Percentiles rank a stretch among this genome's conserved stretches.
These are phyloP conservation scores for Aurelia sp. DNA, from an alignment of 30 jellyfish, hydroid and myxozoan genomes.

Conservation along the genomic window DNA sequence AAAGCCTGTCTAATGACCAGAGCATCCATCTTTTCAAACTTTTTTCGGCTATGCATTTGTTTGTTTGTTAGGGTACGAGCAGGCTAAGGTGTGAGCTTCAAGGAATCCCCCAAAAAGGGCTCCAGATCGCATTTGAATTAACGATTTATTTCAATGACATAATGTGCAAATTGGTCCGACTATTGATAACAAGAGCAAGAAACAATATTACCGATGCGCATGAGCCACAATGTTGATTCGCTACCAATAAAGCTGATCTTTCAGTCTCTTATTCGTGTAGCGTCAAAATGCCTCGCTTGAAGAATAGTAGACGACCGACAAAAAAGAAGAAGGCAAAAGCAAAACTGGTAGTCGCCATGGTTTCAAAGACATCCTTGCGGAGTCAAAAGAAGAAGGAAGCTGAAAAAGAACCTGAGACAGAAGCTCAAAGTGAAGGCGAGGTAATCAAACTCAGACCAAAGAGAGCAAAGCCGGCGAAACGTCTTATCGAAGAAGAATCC, in stretches of 20 bases:
- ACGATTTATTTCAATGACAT: too few species aligned
- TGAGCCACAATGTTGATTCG: too few species aligned
- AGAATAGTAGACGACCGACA: constrained; percentile 60
- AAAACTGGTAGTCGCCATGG: constrained; percentile 72
- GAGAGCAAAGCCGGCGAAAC: constrained; percentile 46
- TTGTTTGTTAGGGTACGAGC: too few species aligned
- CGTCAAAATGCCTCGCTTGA: constrained; percentile 65
- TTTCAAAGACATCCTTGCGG: constrained; percentile 49
- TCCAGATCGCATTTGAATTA: too few species aligned
- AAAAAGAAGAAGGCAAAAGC: constrained; percentile 44
- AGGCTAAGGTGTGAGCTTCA: too few species aligned
- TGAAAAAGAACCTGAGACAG: constrained; percentile 30
- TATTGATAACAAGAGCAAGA: too few species aligned
- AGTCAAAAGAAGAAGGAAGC: constrained; percentile 19
- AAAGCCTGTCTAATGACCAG: too few species aligned
- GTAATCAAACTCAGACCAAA: constrained; percentile 29
- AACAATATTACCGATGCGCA: too few species aligned
- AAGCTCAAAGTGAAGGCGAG: constrained; percentile 42
- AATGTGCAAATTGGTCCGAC: too few species aligned
- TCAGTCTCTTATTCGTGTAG: not conserved
- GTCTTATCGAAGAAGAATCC: constrained; percentile 36
- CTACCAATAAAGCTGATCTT: not conserved
- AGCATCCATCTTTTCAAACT: too few species aligned
- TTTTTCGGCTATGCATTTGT: too few species aligned
- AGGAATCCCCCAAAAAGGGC: too few species aligned